Conservation (phyloP, 2,113 vertebrate species). For the Ardeotis arabs region DNA sequence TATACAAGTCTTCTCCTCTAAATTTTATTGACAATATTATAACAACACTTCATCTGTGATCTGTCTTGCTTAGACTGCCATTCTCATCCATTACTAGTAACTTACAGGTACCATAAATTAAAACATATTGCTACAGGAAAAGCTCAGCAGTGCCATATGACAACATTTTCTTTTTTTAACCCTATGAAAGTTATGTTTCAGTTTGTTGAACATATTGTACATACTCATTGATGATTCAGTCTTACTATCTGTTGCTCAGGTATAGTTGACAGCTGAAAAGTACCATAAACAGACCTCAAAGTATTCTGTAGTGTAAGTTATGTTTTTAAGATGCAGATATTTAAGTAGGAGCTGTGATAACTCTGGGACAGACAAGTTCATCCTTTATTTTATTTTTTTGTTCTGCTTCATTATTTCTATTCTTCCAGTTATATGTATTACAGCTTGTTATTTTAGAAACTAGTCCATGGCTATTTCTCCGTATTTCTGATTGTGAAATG, state of each 20-base stretch:
- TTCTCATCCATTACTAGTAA: neutral
- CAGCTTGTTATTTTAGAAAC: neutral
- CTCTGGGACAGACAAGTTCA: neutral
- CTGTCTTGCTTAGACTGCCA: neutral
- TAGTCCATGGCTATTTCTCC: neutral
- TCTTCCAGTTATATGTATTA: neutral
- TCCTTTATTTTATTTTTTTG: neutral
- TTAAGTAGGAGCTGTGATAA: neutral
- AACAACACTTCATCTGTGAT: neutral
- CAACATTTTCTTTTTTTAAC: neutral
- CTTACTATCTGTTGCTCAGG: neutral
- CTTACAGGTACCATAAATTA: neutral
- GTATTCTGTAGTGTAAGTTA: neutral
- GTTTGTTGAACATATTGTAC: neutral
- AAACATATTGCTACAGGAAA: neutral
- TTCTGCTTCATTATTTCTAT: neutral
- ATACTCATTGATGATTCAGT: neutral
- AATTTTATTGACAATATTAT: neutral
- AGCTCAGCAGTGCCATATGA: neutral
- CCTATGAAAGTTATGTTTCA: neutral
- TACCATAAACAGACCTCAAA: neutral
- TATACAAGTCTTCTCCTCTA: neutral
- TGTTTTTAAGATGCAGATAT: neutral
- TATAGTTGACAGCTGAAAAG: neutral
- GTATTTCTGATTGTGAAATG: neutral